Conservation (phyloP, 2,888 invertebrate genomes). For the Agonum fuliginosum region DNA sequence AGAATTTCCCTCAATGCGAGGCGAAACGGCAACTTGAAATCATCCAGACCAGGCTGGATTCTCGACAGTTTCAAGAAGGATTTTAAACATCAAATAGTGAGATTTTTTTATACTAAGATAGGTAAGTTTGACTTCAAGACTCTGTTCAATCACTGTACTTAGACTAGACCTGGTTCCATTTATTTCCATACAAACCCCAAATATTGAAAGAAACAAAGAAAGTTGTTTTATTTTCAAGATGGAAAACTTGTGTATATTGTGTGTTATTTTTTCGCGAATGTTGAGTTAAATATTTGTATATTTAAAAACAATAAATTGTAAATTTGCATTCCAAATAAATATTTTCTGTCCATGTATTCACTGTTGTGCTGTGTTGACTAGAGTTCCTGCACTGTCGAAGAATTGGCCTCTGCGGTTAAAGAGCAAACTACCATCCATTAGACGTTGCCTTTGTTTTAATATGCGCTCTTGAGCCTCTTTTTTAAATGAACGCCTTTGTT, state of each 20-base stretch:
- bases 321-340: slow-evolving; percentile 63
- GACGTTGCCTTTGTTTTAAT: slow-evolving; percentile 28
- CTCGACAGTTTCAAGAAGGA: slow-evolving; percentile 91
- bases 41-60: slow-evolving; percentile 89
- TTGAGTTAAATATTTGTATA: slow-evolving; percentile 43
- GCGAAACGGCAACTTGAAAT: slow-evolving; percentile 94
- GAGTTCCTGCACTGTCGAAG: slow-evolving; percentile 45
- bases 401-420: slow-evolving; percentile 55
- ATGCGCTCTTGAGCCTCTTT: slow-evolving; percentile 24
- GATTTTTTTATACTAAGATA: slow-evolving; percentile 62
- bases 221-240: slow-evolving; percentile 47
- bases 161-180: slow-evolving; percentile 34
- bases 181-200: slow-evolving; percentile 35
- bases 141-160: slow-evolving; percentile 32
- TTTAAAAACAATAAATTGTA: slow-evolving; percentile 54
- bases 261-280: slow-evolving; percentile 26
- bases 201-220: slow-evolving; percentile 2
- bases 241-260: slow-evolving; percentile 47
- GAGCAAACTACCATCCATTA: slow-evolving; percentile 53
- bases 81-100: slow-evolving; percentile 77
- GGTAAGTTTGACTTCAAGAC: slow-evolving; percentile 47
- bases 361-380: slow-evolving; percentile 24
- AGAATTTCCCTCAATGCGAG: slow-evolving; percentile 98
- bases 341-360: slow-evolving; percentile 53
- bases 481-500: slow-evolving; percentile 21